These are phyloP conservation scores for Nesogale talazaci DNA, from an alignment of 2,113 vertebrate species.

Conservation along the genomic window DNA sequence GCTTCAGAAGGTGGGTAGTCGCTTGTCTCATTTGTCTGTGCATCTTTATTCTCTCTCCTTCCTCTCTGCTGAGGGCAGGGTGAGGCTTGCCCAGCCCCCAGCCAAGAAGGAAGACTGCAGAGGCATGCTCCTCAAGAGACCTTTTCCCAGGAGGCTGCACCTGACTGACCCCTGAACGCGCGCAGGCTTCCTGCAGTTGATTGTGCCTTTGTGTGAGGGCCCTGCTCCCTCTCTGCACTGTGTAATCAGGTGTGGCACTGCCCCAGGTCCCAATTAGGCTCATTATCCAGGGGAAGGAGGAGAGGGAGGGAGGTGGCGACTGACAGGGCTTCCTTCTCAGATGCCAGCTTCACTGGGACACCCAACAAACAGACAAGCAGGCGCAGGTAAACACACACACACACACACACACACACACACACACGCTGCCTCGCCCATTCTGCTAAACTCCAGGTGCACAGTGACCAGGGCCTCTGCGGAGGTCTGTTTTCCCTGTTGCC, in stretches of 20 bases:
- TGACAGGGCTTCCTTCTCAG: not conserved
- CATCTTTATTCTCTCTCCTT: not conserved
- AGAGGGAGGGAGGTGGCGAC: not conserved
- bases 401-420: accelerated
- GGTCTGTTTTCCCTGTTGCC: constrained; percentile 63
- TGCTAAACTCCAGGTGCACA: constrained; percentile 47
- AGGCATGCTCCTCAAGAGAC: not conserved
- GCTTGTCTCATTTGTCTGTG: not conserved
- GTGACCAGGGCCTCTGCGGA: not conserved
- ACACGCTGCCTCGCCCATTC: not conserved
- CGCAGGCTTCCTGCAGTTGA: not conserved
- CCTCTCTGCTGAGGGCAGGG: not conserved
- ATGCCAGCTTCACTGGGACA: not conserved
- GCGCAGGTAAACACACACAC: too few relatives aligned
- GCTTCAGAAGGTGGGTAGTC: not conserved
- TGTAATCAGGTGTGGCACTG: not conserved
- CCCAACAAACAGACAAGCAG: not conserved
- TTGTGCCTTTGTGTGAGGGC: not conserved
- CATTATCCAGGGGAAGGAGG: not conserved
- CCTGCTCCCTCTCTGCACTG: not conserved
- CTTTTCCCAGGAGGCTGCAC: not conserved
- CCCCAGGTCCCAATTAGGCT: not conserved
- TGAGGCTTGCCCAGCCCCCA: not conserved
- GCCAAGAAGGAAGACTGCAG: not conserved
- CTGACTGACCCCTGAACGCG: accelerated